Evolutionary conservation across 2,888 invertebrate species (phyloP).

Genomic region (Lagria hirta): DNA sequence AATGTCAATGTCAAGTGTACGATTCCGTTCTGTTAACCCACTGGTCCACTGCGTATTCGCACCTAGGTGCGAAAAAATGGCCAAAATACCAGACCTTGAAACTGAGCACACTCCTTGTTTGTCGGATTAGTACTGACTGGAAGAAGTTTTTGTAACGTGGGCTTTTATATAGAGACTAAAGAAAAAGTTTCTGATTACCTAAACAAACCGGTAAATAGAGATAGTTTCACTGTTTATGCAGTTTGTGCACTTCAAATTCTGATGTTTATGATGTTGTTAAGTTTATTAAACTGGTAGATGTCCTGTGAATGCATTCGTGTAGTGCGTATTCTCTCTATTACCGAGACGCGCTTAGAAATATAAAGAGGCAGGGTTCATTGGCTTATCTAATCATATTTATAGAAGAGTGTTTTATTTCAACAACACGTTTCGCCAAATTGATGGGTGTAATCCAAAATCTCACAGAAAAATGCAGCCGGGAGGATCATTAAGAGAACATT

Average conservation of each 20-base stretch:
- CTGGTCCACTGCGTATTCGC: conserved; percentile 37
- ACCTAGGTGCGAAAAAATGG: conserved; percentile 40
- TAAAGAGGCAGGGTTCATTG: conserved; percentile 34
- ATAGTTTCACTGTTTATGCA: conserved; percentile 33
- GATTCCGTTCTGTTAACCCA: conserved; percentile 34
- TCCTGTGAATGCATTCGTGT: conserved; percentile 27
- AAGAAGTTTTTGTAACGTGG: conserved; percentile 17
- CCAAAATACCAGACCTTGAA: conserved; percentile 39
- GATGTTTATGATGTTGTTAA: conserved; percentile 37
- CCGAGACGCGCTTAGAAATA: conserved; percentile 33
- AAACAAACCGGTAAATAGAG: conserved; percentile 38
- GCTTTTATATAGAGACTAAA: conserved; percentile 6
- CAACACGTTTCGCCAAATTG: no score
- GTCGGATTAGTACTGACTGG: conserved; percentile 9
- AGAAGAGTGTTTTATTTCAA: conserved; percentile 18
- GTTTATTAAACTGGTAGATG: conserved; percentile 40
- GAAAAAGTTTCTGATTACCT: conserved; percentile 27
- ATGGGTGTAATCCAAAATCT: conserved; percentile 9
- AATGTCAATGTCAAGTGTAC: conserved; percentile 30
- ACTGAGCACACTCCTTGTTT: conserved; percentile 14
- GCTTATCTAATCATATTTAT: conserved; percentile 34
- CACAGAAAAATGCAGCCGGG: conserved; percentile 8
- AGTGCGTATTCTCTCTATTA: conserved; percentile 26
- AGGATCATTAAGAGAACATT: conserved; percentile 9
- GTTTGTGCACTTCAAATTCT: conserved; percentile 37